Percentiles rank a stretch among this genome's conserved stretches.
Conservation (phyloP, 2,113 vertebrate genomes). For the Chunga burmeisteri region DNA sequence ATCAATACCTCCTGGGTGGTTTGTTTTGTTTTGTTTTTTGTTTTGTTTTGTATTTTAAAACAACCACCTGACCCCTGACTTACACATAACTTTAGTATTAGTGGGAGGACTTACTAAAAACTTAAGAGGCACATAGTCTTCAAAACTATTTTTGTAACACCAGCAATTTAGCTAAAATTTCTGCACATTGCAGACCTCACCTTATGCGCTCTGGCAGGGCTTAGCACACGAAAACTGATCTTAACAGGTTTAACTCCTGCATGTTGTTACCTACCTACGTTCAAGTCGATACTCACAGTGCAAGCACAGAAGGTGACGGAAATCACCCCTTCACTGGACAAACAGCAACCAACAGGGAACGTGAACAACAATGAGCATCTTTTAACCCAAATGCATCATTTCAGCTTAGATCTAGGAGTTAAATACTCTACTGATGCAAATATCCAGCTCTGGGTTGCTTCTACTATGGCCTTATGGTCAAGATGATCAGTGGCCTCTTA, state of each 20-base stretch:
- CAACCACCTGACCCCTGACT: background rate
- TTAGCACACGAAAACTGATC: background rate
- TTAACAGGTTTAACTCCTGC: background rate
- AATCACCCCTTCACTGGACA: background rate
- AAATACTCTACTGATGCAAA: background rate
- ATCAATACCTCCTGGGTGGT: background rate
- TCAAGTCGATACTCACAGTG: background rate
- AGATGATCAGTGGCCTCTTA: background rate
- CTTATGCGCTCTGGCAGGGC: background rate
- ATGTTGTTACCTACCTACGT: fast-evolving
- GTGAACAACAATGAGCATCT: fast-evolving
- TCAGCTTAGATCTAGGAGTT: background rate
- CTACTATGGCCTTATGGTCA: background rate
- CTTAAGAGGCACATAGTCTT: fast-evolving
- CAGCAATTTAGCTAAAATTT: too few relatives aligned
- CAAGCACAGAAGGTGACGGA: fast-evolving
- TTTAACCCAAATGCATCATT: background rate
- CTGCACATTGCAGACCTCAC: background rate
- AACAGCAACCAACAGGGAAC: background rate
- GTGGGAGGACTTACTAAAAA: background rate
- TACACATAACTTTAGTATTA: background rate
- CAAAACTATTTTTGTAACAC: background rate
- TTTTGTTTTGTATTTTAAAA: background rate
- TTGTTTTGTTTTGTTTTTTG: background rate
- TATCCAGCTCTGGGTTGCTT: background rate